phyloP scores from a whole-genome alignment of 2,113 vertebrate genomes.

The Neolamprologus toae region DNA sequence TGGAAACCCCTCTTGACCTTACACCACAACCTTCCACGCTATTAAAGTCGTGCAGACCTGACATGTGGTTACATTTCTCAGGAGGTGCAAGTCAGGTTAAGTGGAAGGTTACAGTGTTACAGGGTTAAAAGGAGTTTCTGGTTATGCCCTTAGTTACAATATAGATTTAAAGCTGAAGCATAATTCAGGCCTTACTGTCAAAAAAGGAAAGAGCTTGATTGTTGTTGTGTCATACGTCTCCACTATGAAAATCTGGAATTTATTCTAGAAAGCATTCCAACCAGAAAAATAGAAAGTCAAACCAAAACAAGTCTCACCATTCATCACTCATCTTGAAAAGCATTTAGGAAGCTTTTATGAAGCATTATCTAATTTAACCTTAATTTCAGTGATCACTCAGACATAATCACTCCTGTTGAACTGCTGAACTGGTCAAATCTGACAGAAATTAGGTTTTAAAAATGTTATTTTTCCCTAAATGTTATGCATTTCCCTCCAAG shows the following conservation, averaged over 20 bases:
- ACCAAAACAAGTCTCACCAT: not conserved
- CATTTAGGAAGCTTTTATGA: not conserved
- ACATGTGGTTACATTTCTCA: not conserved
- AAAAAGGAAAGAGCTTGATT: not conserved
- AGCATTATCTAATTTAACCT: not conserved
- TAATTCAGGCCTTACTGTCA: not conserved
- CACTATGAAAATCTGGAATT: not conserved
- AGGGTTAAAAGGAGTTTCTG: fast-evolving
- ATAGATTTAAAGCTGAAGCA: not conserved
- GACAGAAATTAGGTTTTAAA: not conserved
- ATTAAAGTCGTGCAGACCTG: not conserved
- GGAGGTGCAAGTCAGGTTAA: not conserved
- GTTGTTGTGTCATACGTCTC: not conserved
- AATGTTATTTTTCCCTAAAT: fast-evolving
- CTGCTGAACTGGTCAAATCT: fast-evolving
- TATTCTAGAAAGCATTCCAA: not conserved
- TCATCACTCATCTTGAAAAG: not conserved
- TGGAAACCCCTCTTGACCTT: not conserved
- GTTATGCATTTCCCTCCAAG: fast-evolving
- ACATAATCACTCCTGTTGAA: not conserved
- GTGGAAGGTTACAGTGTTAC: not conserved
- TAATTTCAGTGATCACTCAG: not conserved
- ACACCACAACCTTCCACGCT: not conserved
- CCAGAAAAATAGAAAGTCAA: not conserved
- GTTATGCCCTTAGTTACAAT: not conserved